phyloP scores from a whole-genome alignment of 2,113 vertebrate species.

The Psittacus erithacus region DNA sequence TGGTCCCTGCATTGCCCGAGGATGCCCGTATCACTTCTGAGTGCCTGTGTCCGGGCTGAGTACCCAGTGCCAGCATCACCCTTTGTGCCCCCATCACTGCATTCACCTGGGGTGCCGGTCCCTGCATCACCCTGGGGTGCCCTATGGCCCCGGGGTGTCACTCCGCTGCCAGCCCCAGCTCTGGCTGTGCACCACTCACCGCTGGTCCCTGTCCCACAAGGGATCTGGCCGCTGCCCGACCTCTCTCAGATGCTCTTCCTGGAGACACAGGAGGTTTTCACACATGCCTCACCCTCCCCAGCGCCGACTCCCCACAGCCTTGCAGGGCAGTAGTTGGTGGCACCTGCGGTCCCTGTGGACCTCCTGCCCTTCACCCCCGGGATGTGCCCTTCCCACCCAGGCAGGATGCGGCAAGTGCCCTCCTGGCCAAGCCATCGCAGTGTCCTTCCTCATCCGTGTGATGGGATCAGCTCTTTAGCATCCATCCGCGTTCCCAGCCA shows the following conservation, averaged over 20 bases:
- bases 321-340: rapidly evolving
- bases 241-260: not conserved
- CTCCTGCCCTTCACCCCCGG: not conserved
- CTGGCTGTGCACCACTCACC: not conserved
- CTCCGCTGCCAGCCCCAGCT: not conserved
- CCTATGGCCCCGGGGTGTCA: not conserved
- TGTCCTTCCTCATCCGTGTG: rapidly evolving
- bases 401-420: not conserved
- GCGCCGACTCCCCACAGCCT: not conserved
- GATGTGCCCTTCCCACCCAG: not conserved
- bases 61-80: too few relatives aligned
- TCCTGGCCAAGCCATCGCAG: rapidly evolving
- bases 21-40: not conserved
- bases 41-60: rapidly evolving
- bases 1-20: rapidly evolving
- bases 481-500: not conserved
- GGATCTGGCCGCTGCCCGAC: not conserved
- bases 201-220: not conserved
- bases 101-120: not conserved
- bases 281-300: not conserved
- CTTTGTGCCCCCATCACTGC: not conserved
- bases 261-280: not conserved
- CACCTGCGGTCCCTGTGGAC: rapidly evolving
- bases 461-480: rapidly evolving
- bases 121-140: rapidly evolving